Percentiles rank a stretch among this genome's conserved stretches.
phyloP scores from a whole-genome alignment of 2,888 invertebrate species.

The Gymnosoma rotundatum region DNA sequence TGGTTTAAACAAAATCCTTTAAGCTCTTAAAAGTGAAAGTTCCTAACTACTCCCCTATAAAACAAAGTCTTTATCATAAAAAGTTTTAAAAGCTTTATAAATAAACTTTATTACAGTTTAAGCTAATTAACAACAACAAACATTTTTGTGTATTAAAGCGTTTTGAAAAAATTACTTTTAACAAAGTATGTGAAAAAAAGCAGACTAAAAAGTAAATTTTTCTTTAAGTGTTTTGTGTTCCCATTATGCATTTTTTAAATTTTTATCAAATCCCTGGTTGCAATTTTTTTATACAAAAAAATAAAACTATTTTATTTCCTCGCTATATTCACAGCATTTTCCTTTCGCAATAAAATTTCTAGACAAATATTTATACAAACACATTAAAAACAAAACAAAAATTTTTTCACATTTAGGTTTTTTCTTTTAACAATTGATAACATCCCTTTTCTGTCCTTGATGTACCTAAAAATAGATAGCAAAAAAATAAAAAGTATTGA shows the following conservation, averaged over 20 bases:
- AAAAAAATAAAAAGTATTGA: background rate
- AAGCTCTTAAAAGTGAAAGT: too few relatives aligned
- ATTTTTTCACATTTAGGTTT: conserved; percentile 28
- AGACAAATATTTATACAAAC: conserved; percentile 1
- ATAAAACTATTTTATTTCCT: too few relatives aligned
- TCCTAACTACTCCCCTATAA: too few relatives aligned
- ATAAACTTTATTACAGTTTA: too few relatives aligned
- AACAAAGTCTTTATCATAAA: too few relatives aligned
- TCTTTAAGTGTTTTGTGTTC: background rate
- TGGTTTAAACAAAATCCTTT: too few relatives aligned
- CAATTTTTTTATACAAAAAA: too few relatives aligned
- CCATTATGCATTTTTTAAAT: background rate
- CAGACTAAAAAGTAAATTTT: background rate
- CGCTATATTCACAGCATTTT: background rate
- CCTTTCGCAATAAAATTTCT: background rate
- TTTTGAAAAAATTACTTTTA: too few relatives aligned
- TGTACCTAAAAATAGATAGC: conserved; percentile 22
- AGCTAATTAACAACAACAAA: too few relatives aligned
- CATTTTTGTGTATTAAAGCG: too few relatives aligned
- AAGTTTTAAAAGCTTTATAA: too few relatives aligned
- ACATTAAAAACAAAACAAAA: conserved; percentile 34
- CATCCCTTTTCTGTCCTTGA: conserved; percentile 1
- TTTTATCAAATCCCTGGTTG: background rate
- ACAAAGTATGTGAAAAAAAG: background rate
- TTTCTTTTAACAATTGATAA: background rate